A percentile compares a stretch with the other conserved stretches of the same genome.
Evolutionary conservation across 2,113 vertebrate genomes (phyloP).

Genomic region (Thinocorus orbignyianus): DNA sequence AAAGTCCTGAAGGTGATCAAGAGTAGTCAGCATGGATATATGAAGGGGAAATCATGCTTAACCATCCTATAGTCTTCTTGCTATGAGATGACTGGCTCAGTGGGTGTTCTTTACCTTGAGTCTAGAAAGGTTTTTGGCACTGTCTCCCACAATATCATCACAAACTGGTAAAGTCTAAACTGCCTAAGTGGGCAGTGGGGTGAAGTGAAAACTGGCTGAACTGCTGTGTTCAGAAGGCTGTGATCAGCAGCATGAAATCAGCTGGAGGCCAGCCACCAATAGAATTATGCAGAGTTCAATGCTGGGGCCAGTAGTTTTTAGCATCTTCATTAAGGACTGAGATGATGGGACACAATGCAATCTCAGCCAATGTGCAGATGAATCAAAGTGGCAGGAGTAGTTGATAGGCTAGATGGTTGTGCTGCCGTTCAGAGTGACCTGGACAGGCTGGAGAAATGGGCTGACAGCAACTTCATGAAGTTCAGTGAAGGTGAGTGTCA

Average conservation of each 20-base stretch:
- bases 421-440: not conserved
- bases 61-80: not conserved
- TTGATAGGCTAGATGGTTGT: not conserved
- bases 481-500: not conserved
- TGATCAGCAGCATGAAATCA: not conserved
- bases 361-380: not conserved
- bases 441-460: not conserved
- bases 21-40: not conserved
- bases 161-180: not conserved
- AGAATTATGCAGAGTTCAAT: not conserved
- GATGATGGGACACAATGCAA: not conserved
- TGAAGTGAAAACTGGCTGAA: not conserved
- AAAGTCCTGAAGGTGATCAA: not conserved
- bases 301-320: not conserved
- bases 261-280: not conserved
- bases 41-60: not conserved
- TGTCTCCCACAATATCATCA: not conserved
- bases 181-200: not conserved
- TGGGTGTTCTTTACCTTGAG: not conserved
- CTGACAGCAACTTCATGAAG: not conserved
- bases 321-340: not conserved
- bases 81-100: not conserved
- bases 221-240: not conserved
- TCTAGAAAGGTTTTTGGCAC: not conserved
- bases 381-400: not conserved